These are phyloP conservation scores for Hipposideros larvatus DNA, from an alignment of 2,797 vertebrate species.

Conservation along the genomic window DNA sequence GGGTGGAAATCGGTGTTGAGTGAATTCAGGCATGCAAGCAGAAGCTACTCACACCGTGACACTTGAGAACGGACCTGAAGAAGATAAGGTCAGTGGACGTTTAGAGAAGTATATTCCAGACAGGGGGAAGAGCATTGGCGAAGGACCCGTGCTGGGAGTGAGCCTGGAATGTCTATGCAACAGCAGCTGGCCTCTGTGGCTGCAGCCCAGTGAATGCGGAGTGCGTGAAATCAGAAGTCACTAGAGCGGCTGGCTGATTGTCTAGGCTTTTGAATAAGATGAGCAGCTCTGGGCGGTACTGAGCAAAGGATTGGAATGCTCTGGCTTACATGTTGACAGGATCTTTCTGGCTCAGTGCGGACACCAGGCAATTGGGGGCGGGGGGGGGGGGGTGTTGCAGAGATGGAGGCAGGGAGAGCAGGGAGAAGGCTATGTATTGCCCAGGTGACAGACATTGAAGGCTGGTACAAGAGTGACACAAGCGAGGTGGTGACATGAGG, in stretches of 20 bases:
- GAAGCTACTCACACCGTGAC: background rate
- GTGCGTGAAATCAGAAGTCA: background rate
- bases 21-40: background rate
- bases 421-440: background rate
- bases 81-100: background rate
- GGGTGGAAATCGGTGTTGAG: background rate
- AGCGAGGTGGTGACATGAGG: background rate
- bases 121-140: background rate
- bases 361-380: background rate
- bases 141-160: background rate
- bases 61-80: background rate
- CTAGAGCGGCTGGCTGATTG: no score
- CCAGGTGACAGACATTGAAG: background rate
- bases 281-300: background rate
- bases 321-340: no score
- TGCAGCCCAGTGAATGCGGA: background rate
- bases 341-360: background rate
- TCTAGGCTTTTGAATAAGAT: background rate
- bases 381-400: background rate
- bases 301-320: background rate
- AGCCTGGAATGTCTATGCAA: background rate
- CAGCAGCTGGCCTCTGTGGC: background rate
- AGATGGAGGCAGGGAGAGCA: background rate
- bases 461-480: background rate
- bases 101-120: background rate